These are phyloP conservation scores for Leptodactylus fallax DNA, from an alignment of 2,797 vertebrate species.

Conservation along the genomic window DNA sequence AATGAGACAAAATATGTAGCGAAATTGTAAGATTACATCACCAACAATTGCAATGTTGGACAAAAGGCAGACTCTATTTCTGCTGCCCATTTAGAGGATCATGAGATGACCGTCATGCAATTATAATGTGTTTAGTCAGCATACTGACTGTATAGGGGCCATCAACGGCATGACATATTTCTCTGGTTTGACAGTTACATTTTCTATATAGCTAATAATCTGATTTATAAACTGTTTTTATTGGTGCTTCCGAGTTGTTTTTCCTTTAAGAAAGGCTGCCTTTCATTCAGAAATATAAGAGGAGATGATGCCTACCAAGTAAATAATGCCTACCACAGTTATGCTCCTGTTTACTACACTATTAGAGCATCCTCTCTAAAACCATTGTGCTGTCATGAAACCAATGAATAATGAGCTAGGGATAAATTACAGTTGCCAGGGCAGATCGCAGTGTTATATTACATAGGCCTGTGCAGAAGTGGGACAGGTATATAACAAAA, in stretches of 20 bases:
- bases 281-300: background rate
- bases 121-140: background rate
- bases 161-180: background rate
- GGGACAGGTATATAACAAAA: background rate
- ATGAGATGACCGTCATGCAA: background rate
- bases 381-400: slow-evolving; percentile 8
- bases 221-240: background rate
- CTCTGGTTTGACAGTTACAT: background rate
- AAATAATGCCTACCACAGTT: background rate
- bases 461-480: slow-evolving; percentile 24
- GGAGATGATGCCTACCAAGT: slow-evolving; percentile 4
- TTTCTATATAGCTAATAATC: background rate
- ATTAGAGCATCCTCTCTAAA: slow-evolving; percentile 7
- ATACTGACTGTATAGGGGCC: no score
- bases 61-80: background rate
- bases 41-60: background rate
- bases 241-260: background rate
- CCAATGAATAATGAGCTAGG: slow-evolving; percentile 18
- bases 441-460: slow-evolving; percentile 21
- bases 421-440: slow-evolving; percentile 50
- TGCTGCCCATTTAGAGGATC: background rate
- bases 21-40: background rate
- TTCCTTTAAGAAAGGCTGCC: background rate
- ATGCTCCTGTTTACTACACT: background rate
- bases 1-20: background rate